Evolutionary conservation across 2,113 vertebrate genomes (phyloP).

Genomic region (Rhombomys opimus): DNA sequence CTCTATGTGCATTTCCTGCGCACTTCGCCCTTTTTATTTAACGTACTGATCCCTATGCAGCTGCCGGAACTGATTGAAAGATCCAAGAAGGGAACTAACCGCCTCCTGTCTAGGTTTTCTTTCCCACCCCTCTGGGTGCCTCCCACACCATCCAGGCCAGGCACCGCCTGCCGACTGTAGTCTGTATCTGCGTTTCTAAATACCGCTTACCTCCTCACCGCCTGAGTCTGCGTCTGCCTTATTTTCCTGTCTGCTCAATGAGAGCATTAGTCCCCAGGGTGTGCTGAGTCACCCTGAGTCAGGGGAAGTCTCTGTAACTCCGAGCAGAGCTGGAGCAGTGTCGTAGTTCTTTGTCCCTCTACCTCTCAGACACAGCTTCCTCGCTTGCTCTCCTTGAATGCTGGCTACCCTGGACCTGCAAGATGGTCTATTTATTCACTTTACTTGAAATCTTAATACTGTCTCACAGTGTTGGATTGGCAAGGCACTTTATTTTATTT

Average conservation of each 20-base stretch:
- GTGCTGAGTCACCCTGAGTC: background rate
- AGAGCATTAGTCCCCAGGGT: background rate
- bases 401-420: background rate
- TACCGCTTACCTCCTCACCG: background rate
- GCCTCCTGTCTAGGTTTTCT: background rate
- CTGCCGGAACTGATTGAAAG: background rate
- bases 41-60: background rate
- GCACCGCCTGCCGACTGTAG: background rate
- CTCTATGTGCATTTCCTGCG: background rate
- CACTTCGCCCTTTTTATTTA: constrained; percentile 61
- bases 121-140: background rate
- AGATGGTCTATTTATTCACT: background rate
- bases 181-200: background rate
- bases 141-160: background rate
- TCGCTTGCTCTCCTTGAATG: background rate
- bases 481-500: constrained; percentile 71
- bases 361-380: constrained; percentile 17
- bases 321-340: background rate
- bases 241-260: constrained; percentile 36
- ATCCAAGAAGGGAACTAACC: background rate
- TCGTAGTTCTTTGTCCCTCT: too few species aligned
- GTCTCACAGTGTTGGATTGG: background rate
- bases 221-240: constrained; percentile 30
- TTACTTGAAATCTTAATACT: background rate
- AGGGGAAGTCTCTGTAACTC: background rate